Conservation (phyloP, 2,888 invertebrate species). For the Ochropleura plecta region DNA sequence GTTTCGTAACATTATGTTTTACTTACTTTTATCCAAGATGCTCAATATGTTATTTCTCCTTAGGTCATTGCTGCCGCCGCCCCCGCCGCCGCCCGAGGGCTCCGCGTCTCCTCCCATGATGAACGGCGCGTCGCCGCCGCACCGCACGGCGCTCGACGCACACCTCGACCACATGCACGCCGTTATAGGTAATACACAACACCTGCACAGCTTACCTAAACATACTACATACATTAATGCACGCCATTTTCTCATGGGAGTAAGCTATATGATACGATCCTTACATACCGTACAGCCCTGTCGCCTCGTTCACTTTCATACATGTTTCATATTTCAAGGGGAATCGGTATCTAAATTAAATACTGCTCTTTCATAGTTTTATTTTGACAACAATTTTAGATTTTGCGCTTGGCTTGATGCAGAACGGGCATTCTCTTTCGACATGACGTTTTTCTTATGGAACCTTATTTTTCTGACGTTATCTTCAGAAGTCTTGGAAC, state of each 20-base stretch:
- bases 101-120: constrained; percentile 78
- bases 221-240: not conserved
- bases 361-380: not conserved
- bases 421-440: not conserved
- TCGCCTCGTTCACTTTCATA: not conserved
- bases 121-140: constrained; percentile 92
- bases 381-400: not conserved
- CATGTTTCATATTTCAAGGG: not conserved
- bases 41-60: not conserved
- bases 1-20: too few species aligned
- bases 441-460: not conserved
- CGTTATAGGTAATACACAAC: constrained; percentile 80
- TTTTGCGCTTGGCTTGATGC: not conserved
- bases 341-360: not conserved
- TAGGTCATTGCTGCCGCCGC: constrained; percentile 87
- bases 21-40: not conserved
- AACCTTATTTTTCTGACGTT: not conserved
- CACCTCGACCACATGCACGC: constrained; percentile 89
- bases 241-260: accelerated
- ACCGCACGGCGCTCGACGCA: constrained; percentile 91
- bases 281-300: not conserved
- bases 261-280: not conserved
- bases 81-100: constrained; percentile 89
- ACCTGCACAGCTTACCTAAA: not conserved
- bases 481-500: not conserved